Percentiles rank a stretch among this genome's conserved stretches.
phyloP scores from a whole-genome alignment of 2,113 vertebrate genomes.

The Bubo blakistoni region DNA sequence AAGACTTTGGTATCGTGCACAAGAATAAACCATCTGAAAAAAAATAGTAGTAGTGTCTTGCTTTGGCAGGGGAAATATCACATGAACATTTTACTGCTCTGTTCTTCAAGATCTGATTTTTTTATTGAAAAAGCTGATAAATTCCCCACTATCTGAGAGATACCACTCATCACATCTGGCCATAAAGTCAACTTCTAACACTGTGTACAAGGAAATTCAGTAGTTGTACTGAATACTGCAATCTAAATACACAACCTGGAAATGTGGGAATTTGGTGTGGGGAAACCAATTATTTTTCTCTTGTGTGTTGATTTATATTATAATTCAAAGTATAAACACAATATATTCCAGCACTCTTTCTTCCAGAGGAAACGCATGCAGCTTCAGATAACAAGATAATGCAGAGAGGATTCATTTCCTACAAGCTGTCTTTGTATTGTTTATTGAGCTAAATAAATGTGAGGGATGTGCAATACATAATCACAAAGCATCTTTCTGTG shows the following conservation, averaged over 20 bases:
- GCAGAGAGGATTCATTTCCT: conserved; percentile 33
- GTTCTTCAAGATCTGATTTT: not conserved
- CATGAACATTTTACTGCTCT: not conserved
- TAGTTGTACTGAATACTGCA: not conserved
- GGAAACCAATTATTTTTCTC: not conserved
- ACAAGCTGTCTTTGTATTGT: not conserved
- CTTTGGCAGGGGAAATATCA: not conserved
- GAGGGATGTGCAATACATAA: not conserved
- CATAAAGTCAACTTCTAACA: not conserved
- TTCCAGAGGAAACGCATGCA: not conserved
- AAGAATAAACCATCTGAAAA: not conserved
- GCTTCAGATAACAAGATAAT: conserved; percentile 27
- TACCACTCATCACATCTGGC: not conserved
- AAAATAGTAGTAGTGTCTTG: not conserved
- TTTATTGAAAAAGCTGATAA: not conserved
- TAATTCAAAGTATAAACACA: not conserved
- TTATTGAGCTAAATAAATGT: not conserved
- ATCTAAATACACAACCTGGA: not conserved
- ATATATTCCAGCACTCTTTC: not conserved
- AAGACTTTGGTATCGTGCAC: not conserved
- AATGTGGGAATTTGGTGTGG: not conserved
- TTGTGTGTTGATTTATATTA: not conserved
- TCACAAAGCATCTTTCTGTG: not conserved
- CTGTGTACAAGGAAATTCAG: not conserved
- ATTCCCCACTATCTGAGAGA: not conserved